phyloP scores from a whole-genome alignment of 2,113 vertebrate species.

The Sander vitreus region DNA sequence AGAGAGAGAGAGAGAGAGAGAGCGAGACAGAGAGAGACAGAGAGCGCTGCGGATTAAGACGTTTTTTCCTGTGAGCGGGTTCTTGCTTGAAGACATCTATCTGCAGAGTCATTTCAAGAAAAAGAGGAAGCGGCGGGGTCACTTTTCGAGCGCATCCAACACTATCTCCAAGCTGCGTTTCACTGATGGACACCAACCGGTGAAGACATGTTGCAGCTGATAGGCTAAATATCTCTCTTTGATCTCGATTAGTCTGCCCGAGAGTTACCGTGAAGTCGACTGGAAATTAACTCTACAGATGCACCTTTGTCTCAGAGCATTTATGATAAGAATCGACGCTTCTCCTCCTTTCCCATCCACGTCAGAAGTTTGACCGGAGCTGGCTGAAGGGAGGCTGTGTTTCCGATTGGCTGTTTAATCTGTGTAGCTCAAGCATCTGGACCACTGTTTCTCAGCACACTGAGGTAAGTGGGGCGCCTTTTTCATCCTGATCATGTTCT shows the following conservation, averaged over 20 bases:
- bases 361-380: conserved; percentile 68
- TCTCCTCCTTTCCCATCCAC: conserved; percentile 37
- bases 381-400: conserved; percentile 34
- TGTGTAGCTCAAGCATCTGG: neutral
- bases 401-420: conserved; percentile 24
- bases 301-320: conserved; percentile 24
- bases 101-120: neutral
- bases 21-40: neutral
- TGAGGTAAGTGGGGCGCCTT: conserved; percentile 39
- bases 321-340: conserved; percentile 20
- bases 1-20: neutral
- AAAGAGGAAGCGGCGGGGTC: neutral
- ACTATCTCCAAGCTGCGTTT: neutral
- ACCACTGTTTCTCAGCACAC: conserved; percentile 31
- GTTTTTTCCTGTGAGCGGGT: neutral
- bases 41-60: conserved; percentile 11
- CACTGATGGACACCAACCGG: neutral
- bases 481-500: neutral
- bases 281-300: conserved; percentile 63
- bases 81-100: neutral
- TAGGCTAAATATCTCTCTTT: neutral
- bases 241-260: conserved; percentile 3
- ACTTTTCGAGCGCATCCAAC: conserved; percentile 8
- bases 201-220: conserved; percentile 21
- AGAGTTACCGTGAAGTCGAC: conserved; percentile 24